Conservation (phyloP, 2,888 invertebrate species). For the Xestia ashworthii region DNA sequence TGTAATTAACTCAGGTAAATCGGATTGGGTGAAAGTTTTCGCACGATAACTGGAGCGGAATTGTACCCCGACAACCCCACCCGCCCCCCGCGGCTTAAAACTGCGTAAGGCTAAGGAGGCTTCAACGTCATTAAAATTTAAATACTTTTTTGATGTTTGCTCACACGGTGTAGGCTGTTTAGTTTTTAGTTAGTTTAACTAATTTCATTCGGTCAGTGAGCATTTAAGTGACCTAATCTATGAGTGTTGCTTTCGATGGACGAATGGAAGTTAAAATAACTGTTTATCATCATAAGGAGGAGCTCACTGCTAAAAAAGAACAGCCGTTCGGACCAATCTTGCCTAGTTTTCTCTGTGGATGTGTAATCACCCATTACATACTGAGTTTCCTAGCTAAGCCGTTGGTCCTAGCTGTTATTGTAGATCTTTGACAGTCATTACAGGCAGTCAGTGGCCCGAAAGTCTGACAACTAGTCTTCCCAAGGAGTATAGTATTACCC, state of each 20-base stretch:
- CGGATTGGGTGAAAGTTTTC: slow-evolving; percentile 88
- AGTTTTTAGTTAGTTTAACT: slow-evolving; percentile 26
- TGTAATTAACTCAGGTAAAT: slow-evolving; percentile 89
- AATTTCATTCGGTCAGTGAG: slow-evolving; percentile 18
- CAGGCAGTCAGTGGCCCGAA: too few species aligned
- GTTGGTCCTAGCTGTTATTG: too few species aligned
- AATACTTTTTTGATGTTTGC: slow-evolving; percentile 62
- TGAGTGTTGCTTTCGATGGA: background rate
- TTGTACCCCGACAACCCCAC: slow-evolving; percentile 64
- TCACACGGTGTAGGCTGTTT: slow-evolving; percentile 20
- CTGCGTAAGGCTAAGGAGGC: slow-evolving; percentile 60
- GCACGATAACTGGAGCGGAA: slow-evolving; percentile 87
- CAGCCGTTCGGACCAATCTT: too few species aligned
- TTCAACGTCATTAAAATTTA: slow-evolving; percentile 65
- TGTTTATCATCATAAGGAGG: background rate
- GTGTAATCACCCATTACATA: too few species aligned
- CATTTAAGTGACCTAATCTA: slow-evolving; percentile 6
- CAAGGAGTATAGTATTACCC: too few species aligned
- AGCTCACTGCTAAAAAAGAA: too few species aligned
- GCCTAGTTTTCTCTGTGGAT: too few species aligned
- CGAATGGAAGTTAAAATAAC: background rate
- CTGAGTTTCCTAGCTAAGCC: too few species aligned
- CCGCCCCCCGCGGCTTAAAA: slow-evolving; percentile 58
- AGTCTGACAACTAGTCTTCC: too few species aligned
- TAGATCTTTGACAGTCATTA: too few species aligned